Conservation (phyloP, 2,797 vertebrate species). For the Sebastes cheni region DNA sequence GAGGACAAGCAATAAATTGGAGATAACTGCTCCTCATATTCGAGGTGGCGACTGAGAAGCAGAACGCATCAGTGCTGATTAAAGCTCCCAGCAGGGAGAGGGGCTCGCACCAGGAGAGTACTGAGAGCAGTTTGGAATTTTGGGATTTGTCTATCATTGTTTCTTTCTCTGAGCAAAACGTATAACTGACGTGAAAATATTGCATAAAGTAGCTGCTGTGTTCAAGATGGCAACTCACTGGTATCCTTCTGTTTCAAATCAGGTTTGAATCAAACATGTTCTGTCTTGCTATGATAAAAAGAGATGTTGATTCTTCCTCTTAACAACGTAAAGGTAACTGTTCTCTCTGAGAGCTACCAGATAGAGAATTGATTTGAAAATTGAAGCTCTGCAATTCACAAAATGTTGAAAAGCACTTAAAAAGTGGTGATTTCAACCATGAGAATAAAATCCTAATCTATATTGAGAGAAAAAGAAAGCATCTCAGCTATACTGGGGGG, state of each 20-base stretch:
- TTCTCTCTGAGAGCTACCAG: not conserved
- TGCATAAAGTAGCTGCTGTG: not conserved
- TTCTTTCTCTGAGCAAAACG: conserved; percentile 12
- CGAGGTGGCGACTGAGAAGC: conserved; percentile 74
- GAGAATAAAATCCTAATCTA: not conserved
- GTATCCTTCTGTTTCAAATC: not conserved
- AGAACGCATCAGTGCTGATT: conserved; percentile 77
- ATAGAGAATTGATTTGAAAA: not conserved
- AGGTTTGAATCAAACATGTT: conserved; percentile 8
- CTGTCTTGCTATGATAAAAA: not conserved
- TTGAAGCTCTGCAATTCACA: not conserved
- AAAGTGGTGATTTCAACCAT: not conserved
- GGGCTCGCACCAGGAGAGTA: conserved; percentile 51
- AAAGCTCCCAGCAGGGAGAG: conserved; percentile 71
- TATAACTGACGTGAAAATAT: conserved; percentile 1
- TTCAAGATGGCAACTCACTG: not conserved
- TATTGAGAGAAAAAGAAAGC: not conserved
- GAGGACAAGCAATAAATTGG: conserved; percentile 79
- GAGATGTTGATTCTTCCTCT: not conserved
- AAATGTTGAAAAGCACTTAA: conserved; percentile 4
- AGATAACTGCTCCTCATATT: conserved; percentile 78
- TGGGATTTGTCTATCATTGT: conserved; percentile 43
- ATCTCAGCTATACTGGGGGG: not conserved
- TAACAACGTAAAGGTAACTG: not conserved
- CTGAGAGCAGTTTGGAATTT: conserved; percentile 57